Percentiles rank a stretch among this genome's conserved stretches.
These are phyloP conservation scores for Rotaria socialis DNA, from an alignment of 2,888 invertebrate species.

Conservation along the genomic window DNA sequence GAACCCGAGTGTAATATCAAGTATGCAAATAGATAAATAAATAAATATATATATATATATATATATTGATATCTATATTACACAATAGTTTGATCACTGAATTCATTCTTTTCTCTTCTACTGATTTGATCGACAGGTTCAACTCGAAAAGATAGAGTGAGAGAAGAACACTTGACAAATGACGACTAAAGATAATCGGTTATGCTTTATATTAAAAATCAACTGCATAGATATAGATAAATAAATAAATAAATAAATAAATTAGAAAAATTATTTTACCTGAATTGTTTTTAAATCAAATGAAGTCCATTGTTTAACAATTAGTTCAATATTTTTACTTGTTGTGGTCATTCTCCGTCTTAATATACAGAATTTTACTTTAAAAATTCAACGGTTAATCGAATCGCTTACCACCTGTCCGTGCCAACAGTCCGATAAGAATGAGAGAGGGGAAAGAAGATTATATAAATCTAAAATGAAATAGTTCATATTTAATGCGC, in stretches of 20 bases:
- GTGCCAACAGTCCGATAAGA: not conserved
- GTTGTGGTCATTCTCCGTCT: not conserved
- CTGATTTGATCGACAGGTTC: not conserved
- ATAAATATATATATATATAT: not conserved
- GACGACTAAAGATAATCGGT: not conserved
- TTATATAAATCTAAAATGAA: slow-evolving; percentile 11
- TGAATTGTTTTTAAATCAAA: slow-evolving; percentile 28
- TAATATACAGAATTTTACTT: too few relatives aligned
- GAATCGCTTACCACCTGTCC: not conserved
- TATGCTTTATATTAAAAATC: not conserved
- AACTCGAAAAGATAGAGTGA: not conserved
- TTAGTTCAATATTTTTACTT: not conserved
- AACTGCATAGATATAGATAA: too few relatives aligned
- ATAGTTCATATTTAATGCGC: not conserved
- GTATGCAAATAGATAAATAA: not conserved
- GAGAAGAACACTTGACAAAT: slow-evolving; percentile 6
- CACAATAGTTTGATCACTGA: not conserved
- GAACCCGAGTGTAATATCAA: not conserved
- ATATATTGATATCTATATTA: not conserved
- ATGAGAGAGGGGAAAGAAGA: not conserved
- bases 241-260: too few relatives aligned
- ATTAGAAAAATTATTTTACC: not conserved
- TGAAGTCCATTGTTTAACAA: slow-evolving; percentile 15
- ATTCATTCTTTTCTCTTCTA: not conserved
- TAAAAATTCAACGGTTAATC: not conserved